phyloP scores from a whole-genome alignment of 2,113 vertebrate genomes.

The Pagrus major region DNA sequence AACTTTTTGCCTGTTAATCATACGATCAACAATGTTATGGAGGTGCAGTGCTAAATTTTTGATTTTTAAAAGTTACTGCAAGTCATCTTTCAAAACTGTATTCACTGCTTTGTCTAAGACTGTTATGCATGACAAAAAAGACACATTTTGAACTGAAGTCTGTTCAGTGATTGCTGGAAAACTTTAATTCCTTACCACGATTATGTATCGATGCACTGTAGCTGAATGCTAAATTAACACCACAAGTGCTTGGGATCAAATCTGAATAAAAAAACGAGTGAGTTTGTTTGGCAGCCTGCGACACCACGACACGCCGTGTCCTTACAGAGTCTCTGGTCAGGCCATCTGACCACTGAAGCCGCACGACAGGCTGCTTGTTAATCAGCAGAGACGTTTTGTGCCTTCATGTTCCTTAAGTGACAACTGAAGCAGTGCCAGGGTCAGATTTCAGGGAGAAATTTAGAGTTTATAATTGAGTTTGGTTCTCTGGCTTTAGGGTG shows the following conservation, averaged over 20 bases:
- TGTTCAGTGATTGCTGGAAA: background rate
- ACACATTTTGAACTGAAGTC: background rate
- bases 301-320: constrained; percentile 5
- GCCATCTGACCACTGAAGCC: constrained; percentile 53
- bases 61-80: too few species aligned
- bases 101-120: background rate
- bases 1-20: too few species aligned
- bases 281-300: background rate
- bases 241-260: background rate
- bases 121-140: background rate
- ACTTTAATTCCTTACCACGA: background rate
- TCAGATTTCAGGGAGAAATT: constrained; percentile 39
- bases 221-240: background rate
- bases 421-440: constrained; percentile 37
- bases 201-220: background rate
- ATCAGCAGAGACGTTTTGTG: constrained; percentile 45
- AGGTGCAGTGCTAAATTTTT: too few species aligned
- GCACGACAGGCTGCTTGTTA: constrained; percentile 54
- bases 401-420: constrained; percentile 48
- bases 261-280: background rate
- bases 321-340: background rate
- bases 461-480: constrained; percentile 56
- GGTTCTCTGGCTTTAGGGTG: constrained; percentile 42
- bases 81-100: background rate
- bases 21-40: too few species aligned